Evolutionary conservation across 1,140 invertebrate species (phyloP).

Genomic region (Orchesella cincta): DNA sequence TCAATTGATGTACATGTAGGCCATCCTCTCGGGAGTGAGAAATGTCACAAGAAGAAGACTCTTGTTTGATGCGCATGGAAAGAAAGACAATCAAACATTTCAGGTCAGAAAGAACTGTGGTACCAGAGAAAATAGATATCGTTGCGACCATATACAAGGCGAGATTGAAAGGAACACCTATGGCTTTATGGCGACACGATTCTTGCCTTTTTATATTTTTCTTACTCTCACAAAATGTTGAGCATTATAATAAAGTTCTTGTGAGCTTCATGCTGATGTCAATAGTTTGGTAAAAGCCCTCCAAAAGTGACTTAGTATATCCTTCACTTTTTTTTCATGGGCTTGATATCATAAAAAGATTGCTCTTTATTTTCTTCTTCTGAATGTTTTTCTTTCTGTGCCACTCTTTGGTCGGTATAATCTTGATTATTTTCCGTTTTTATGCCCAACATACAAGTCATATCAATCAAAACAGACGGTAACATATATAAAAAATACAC

Average conservation of each 20-base stretch:
- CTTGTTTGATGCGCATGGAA: background rate
- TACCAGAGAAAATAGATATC: background rate
- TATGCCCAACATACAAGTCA: slow-evolving; percentile 2
- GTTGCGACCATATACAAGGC: background rate
- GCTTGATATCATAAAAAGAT: slow-evolving; percentile 15
- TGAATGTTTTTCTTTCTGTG: background rate
- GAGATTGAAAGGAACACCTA: slow-evolving; percentile 47
- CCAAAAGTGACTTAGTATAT: background rate
- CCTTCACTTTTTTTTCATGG: background rate
- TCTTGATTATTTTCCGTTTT: slow-evolving; percentile 11
- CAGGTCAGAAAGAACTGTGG: slow-evolving; percentile 35
- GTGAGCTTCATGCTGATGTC: slow-evolving; percentile 13
- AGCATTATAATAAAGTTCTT: background rate
- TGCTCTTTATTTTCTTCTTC: slow-evolving; percentile 16
- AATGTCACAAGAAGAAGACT: slow-evolving; percentile 27
- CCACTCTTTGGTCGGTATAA: slow-evolving; percentile 5
- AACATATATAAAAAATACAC: slow-evolving; percentile 18
- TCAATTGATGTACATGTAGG: slow-evolving; percentile 11
- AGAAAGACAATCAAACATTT: slow-evolving; percentile 46
- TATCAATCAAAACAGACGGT: slow-evolving; percentile 13
- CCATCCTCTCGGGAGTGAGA: slow-evolving; percentile 10
- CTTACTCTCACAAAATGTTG: slow-evolving; percentile 1
- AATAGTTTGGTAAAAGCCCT: slow-evolving; percentile 12
- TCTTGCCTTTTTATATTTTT: slow-evolving; percentile 38
- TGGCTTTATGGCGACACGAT: slow-evolving; percentile 51